Evolutionary conservation across 2,888 invertebrate species (phyloP).

Genomic region (Phalangium opilio): DNA sequence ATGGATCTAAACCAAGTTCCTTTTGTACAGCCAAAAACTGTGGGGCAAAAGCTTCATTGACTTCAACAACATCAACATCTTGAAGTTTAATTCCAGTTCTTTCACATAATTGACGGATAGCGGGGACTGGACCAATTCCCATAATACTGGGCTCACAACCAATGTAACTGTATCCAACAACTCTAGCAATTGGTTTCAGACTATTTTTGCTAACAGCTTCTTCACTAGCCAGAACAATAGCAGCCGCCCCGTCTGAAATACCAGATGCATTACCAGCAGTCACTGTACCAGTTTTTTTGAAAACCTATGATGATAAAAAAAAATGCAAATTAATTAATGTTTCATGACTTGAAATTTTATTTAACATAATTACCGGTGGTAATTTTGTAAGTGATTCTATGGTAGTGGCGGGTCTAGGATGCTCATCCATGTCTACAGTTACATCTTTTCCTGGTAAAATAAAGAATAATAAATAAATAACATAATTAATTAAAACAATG

Average conservation of each 20-base stretch:
- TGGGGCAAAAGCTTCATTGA: slow-evolving; percentile 95
- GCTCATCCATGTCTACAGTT: slow-evolving; percentile 73
- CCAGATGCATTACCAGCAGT: slow-evolving; percentile 92
- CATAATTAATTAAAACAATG: too few species aligned
- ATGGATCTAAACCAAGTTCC: slow-evolving; percentile 66
- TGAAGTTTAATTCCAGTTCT: slow-evolving; percentile 58
- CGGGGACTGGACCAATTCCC: slow-evolving; percentile 88
- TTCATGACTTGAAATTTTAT: too few species aligned
- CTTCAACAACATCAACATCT: slow-evolving; percentile 86
- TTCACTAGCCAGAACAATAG: slow-evolving; percentile 78
- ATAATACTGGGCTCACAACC: slow-evolving; percentile 95
- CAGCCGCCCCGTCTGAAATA: slow-evolving; percentile 92
- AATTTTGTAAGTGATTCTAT: slow-evolving; percentile 69
- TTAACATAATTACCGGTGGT: slow-evolving; percentile 40
- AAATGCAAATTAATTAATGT: too few species aligned
- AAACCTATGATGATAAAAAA: slow-evolving; percentile 42
- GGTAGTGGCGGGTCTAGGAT: slow-evolving; percentile 78
- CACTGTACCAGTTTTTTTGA: slow-evolving; percentile 84
- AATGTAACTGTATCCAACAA: slow-evolving; percentile 79
- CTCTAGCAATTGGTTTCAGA: slow-evolving; percentile 73
- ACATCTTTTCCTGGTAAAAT: slow-evolving; percentile 47
- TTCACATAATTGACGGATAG: slow-evolving; percentile 71
- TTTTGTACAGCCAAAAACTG: slow-evolving; percentile 85
- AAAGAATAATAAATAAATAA: too few species aligned
- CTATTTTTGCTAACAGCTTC: slow-evolving; percentile 63